Evolutionary conservation across 2,797 vertebrate genomes (phyloP), one percentile per base, ranked within the genome.

Genomic region (Ambastaia sidthimunki): DNA sequence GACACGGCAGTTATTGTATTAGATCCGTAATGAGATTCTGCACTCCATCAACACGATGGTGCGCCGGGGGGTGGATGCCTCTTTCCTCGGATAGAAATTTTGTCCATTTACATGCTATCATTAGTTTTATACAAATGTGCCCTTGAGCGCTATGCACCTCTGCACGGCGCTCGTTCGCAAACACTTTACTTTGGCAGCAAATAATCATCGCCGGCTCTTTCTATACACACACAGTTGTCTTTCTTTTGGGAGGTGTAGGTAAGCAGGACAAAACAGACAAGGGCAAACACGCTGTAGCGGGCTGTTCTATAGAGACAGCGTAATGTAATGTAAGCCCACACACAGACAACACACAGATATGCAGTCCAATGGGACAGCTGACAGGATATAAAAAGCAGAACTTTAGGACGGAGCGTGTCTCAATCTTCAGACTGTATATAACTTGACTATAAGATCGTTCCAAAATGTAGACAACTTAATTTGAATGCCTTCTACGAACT

Each of bases 1-100:
- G 95, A 94, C 96, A 96, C 94, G 95, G 92, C 94, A 95, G 93
- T 97, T 98, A 97, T 97, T 98, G 95, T 96, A 95, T 98, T 98
- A 97, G 94, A 93, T 96, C 93, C 93, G 94, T 98, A 97, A 98
- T 98, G 95, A 98, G 95, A 98, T 97, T 97, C 94, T 93, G 94
- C 91, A 92, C 94, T 95, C 93, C 86, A 90, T 94, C 93, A 93
- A 95, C 94, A 92, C 87, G 90, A 92, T 91, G 86, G 93, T 77
- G 81, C 85, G 87, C 84, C 79, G 78, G 82, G 81, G 71, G 90
- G 89, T 86, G 88, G 89, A 90, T 87, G 89, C 90, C 82, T 90
- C 89, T 90, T 89, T 92, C 92, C 90, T 94, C 89, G 91, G 92
- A 87, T 90, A 90, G 93, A 94, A 95, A 95, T 93, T 90, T 93